Percentiles rank a stretch among this genome's conserved stretches.
Conservation (phyloP, 2,113 vertebrate species). For the Gyps fulvus region DNA sequence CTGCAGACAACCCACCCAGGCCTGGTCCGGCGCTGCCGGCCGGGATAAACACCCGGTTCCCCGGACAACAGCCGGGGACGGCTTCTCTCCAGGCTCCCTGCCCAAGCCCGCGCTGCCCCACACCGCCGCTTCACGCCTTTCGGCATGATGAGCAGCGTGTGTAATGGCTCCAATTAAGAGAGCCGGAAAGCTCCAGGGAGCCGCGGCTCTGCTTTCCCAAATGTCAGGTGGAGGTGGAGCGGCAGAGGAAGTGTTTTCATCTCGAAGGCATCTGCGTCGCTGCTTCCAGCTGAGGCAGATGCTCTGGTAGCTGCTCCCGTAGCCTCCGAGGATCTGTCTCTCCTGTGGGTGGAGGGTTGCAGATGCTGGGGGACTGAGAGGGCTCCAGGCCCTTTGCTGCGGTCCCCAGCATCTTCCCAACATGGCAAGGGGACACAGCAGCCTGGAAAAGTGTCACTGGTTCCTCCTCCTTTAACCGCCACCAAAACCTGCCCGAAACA, state of each 20-base stretch:
- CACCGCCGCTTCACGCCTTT: background rate
- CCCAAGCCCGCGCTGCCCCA: background rate
- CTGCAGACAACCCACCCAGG: background rate
- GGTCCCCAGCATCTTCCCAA: background rate
- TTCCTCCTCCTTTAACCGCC: background rate
- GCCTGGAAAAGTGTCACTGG: background rate
- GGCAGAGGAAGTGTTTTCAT: conserved; percentile 44
- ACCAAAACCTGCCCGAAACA: background rate
- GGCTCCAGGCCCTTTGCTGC: background rate
- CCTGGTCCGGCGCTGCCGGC: background rate
- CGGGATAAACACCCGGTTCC: background rate
- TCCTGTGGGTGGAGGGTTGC: background rate
- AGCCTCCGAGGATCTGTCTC: background rate
- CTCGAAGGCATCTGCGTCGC: background rate
- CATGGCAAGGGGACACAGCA: background rate
- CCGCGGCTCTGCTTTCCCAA: background rate
- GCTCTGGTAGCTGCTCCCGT: background rate
- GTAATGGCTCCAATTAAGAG: background rate
- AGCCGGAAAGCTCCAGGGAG: background rate
- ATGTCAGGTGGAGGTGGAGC: conserved; percentile 49
- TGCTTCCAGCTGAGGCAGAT: conserved; percentile 3
- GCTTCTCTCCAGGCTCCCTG: background rate
- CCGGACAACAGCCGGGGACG: background rate
- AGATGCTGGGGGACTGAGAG: background rate
- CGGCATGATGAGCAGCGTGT: background rate